phyloP scores from a whole-genome alignment of 1,140 invertebrate species.

The Phymorhynchus buccinoides region DNA sequence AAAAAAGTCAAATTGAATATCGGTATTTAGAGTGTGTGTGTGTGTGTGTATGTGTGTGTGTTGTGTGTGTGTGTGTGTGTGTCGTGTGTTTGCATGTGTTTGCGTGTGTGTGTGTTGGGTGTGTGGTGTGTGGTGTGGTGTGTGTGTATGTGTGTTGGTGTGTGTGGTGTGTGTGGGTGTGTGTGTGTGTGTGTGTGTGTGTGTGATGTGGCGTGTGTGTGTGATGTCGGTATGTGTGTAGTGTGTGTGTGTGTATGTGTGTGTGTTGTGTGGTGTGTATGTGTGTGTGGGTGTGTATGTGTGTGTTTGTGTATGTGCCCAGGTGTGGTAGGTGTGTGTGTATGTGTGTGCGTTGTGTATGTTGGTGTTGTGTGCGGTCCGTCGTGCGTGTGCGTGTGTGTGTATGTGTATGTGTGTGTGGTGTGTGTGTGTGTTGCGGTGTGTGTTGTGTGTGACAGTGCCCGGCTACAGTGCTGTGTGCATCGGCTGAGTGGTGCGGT shows the following conservation, averaged over 20 bases:
- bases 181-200: no score
- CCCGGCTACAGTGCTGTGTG: constrained; percentile 63
- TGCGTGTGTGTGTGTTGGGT: not conserved
- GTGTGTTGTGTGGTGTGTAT: no score
- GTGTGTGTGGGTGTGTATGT: no score
- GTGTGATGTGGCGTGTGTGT: no score
- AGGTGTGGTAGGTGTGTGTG: no score
- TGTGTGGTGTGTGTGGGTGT: not conserved
- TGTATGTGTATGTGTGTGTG: not conserved
- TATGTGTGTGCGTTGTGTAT: no score
- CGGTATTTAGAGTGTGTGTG: not conserved
- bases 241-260: no score
- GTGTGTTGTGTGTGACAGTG: constrained; percentile 24
- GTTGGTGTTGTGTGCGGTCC: not conserved
- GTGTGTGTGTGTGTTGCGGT: not conserved
- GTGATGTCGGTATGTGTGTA: no score
- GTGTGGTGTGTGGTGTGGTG: no score
- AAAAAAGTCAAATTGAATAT: no score
- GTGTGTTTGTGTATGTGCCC: no score
- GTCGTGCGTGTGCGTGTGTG: not conserved
- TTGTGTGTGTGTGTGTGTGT: no score
- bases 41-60: not conserved
- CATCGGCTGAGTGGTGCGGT: constrained; percentile 62
- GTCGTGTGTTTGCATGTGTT: not conserved
- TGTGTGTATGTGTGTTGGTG: not conserved